A percentile compares a stretch with the other conserved stretches of the same genome.
These are phyloP conservation scores for Tarsius wallacei DNA, from an alignment of 2,797 vertebrate species.

Conservation along the genomic window DNA sequence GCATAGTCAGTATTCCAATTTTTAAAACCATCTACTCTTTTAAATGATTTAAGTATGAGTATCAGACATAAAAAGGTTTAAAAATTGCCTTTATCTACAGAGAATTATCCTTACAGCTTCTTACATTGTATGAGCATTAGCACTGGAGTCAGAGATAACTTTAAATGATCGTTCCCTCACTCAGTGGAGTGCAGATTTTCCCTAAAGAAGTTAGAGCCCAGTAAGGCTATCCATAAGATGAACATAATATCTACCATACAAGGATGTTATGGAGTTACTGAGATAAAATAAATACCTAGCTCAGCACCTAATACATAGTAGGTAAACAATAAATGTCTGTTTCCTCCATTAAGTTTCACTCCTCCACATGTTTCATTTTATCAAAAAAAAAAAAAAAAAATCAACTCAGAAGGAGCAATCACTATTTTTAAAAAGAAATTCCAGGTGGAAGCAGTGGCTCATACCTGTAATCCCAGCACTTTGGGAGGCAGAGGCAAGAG, in stretches of 20 bases:
- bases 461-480: too few relatives aligned
- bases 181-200: background rate
- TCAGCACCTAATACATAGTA: background rate
- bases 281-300: background rate
- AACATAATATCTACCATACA: background rate
- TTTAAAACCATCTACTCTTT: background rate
- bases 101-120: background rate
- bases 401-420: too few relatives aligned
- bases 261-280: background rate
- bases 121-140: background rate
- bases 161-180: constrained; percentile 2
- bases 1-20: background rate
- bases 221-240: background rate
- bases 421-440: too few relatives aligned
- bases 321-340: background rate
- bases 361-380: background rate
- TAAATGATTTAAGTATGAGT: background rate
- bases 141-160: background rate
- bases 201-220: constrained; percentile 45
- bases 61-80: background rate
- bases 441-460: too few relatives aligned
- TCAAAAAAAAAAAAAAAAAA: background rate
- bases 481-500: too few relatives aligned
- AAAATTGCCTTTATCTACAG: background rate
- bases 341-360: background rate